Percentiles rank a stretch among this genome's conserved stretches.
phyloP scores from a whole-genome alignment of 2,888 invertebrate species.

The Agapostemon virescens region DNA sequence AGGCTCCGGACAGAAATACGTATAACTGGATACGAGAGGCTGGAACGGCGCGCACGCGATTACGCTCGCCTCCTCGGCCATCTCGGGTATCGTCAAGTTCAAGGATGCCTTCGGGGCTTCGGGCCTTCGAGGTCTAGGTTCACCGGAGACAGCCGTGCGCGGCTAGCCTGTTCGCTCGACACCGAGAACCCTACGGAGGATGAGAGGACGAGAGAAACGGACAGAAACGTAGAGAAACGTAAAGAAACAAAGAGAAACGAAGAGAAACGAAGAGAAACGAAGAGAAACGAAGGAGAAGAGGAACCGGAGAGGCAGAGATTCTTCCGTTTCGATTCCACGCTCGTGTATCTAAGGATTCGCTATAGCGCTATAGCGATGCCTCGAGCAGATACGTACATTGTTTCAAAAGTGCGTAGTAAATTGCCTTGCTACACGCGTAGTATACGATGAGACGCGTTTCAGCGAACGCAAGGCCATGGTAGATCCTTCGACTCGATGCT shows the following conservation, averaged over 20 bases:
- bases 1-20: slow-evolving; percentile 44
- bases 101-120: slow-evolving; percentile 63
- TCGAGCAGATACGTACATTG: slow-evolving; percentile 48
- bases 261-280: not conserved
- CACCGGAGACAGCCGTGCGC: slow-evolving; percentile 32
- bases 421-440: slow-evolving; percentile 38
- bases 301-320: slow-evolving; percentile 23
- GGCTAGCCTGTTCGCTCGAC: slow-evolving; percentile 15
- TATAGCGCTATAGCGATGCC: slow-evolving; percentile 35
- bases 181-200: not conserved
- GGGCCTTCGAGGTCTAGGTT: slow-evolving; percentile 61
- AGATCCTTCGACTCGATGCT: slow-evolving; percentile 17
- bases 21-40: slow-evolving; percentile 48
- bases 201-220: not conserved
- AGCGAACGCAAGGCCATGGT: slow-evolving; percentile 24
- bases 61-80: slow-evolving; percentile 48
- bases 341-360: slow-evolving; percentile 38
- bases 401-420: slow-evolving; percentile 46
- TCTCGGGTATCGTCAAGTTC: slow-evolving; percentile 60
- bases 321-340: slow-evolving; percentile 38
- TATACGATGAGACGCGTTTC: slow-evolving; percentile 41
- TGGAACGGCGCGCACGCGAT: slow-evolving; percentile 45
- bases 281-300: not conserved
- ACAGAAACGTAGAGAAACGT: not conserved
- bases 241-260: not conserved